Conservation (phyloP, 2,797 vertebrate species). For the Paramormyrops hopkinsi region DNA sequence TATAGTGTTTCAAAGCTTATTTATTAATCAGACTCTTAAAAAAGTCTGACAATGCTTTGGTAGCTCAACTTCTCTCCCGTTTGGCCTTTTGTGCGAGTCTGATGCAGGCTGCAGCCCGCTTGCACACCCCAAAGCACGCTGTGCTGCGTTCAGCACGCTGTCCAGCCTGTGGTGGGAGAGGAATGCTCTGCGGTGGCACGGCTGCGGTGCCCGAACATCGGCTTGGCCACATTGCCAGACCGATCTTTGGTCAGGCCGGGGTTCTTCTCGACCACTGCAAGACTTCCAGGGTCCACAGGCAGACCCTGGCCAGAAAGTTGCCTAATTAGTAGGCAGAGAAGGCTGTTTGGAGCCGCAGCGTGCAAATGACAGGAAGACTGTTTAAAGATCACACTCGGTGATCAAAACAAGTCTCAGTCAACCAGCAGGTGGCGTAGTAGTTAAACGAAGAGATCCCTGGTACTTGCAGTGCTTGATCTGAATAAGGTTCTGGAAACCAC, state of each 20-base stretch:
- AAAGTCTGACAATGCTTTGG: neutral
- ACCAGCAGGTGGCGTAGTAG: neutral
- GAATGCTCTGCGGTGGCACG: neutral
- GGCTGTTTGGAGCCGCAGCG: neutral
- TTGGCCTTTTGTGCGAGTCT: neutral
- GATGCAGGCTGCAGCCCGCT: neutral
- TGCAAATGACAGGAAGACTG: neutral
- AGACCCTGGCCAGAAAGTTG: neutral
- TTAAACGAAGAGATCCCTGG: neutral
- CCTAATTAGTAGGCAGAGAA: neutral
- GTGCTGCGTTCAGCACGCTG: neutral
- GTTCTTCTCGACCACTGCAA: neutral
- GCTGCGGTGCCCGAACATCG: neutral
- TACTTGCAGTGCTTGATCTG: neutral
- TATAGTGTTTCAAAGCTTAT: constrained; percentile 5
- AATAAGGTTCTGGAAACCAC: neutral
- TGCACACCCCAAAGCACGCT: neutral
- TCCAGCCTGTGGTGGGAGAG: neutral
- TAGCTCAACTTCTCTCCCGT: neutral
- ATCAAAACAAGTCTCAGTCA: neutral
- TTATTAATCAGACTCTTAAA: constrained; percentile 7
- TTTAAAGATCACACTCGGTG: neutral
- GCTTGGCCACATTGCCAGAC: neutral
- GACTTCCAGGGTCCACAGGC: neutral
- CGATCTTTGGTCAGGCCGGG: neutral